Conservation (phyloP, 2,888 invertebrate genomes). For the Pheosia gnoma region DNA sequence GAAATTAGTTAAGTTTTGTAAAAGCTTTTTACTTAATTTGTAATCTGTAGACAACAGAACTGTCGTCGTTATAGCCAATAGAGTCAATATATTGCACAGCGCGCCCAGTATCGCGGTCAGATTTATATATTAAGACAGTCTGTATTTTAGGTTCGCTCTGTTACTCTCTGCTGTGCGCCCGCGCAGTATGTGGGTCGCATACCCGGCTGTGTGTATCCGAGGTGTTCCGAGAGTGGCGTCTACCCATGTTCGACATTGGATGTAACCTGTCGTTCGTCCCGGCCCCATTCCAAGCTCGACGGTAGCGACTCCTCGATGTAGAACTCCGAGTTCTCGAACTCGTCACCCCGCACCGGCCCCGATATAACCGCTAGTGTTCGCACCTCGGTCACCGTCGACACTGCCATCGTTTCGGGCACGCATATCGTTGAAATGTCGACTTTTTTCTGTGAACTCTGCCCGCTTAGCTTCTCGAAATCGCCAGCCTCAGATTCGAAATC, state of each 20-base stretch:
- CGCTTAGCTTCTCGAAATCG: slow-evolving; percentile 90
- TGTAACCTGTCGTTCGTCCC: slow-evolving; percentile 77
- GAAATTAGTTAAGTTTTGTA: too few species aligned
- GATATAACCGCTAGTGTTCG: slow-evolving; percentile 60
- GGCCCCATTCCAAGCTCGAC: slow-evolving; percentile 90
- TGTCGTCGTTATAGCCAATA: too few species aligned
- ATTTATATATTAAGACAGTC: too few species aligned
- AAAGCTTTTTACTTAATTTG: too few species aligned
- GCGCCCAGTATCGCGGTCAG: too few species aligned
- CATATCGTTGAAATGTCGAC: slow-evolving; percentile 71
- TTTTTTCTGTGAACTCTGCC: slow-evolving; percentile 81
- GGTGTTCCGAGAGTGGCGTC: slow-evolving; percentile 31
- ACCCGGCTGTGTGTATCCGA: slow-evolving; percentile 4
- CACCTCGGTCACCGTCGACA: slow-evolving; percentile 85
- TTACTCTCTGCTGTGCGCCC: too few species aligned
- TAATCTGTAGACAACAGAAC: too few species aligned
- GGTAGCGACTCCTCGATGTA: slow-evolving; percentile 95
- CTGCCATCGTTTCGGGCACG: slow-evolving; percentile 78
- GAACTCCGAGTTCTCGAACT: slow-evolving; percentile 92
- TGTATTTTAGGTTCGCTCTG: too few species aligned
- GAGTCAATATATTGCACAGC: too few species aligned
- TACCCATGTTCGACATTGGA: slow-evolving; percentile 28
- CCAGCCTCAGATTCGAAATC: slow-evolving; percentile 92
- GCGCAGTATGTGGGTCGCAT: too few species aligned
- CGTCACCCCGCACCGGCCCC: slow-evolving; percentile 63